phyloP scores from a whole-genome alignment of 2,888 invertebrate species.

The Agonopterix subpropinquella region DNA sequence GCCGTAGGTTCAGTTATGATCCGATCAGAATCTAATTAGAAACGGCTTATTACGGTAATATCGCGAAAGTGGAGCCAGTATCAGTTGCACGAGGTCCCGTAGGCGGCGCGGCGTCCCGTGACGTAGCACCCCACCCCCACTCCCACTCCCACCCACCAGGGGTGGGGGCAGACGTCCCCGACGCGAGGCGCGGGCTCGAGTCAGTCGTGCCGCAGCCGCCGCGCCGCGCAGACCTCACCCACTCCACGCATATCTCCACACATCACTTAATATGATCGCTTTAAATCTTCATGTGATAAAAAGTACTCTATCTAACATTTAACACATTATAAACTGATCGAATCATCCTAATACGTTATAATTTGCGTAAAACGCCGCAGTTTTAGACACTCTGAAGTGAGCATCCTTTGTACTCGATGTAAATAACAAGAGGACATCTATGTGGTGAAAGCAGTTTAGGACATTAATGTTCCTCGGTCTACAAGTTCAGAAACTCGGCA shows the following conservation, averaged over 20 bases:
- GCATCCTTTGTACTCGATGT: constrained; percentile 15
- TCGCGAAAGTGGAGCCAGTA: constrained; percentile 1
- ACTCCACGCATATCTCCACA: constrained; percentile 37
- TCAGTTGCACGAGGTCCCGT: constrained; percentile 3
- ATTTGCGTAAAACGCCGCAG: background rate
- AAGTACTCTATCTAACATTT: constrained; percentile 6
- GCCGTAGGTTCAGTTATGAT: background rate
- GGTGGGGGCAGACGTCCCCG: background rate
- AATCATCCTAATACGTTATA: background rate
- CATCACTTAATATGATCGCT: constrained; percentile 50
- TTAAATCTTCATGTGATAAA: constrained; percentile 40
- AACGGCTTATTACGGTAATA: constrained; percentile 1
- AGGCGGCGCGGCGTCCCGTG: constrained; percentile 21
- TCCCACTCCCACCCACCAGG: constrained; percentile 2
- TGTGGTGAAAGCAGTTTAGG: constrained; percentile 10
- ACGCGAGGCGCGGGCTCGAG: background rate
- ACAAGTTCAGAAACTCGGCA: constrained; percentile 15
- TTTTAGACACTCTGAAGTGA: constrained; percentile 1
- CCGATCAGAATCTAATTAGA: constrained; percentile 4
- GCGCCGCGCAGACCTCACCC: constrained; percentile 45
- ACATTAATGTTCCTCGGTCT: constrained; percentile 14
- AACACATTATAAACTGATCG: constrained; percentile 4
- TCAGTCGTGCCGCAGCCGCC: constrained; percentile 63
- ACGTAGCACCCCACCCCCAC: constrained; percentile 14
- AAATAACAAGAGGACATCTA: constrained; percentile 12